Percentiles rank a stretch among this genome's conserved stretches.
Conservation (phyloP, 2,888 invertebrate species). For the Drosophila emarginata region DNA sequence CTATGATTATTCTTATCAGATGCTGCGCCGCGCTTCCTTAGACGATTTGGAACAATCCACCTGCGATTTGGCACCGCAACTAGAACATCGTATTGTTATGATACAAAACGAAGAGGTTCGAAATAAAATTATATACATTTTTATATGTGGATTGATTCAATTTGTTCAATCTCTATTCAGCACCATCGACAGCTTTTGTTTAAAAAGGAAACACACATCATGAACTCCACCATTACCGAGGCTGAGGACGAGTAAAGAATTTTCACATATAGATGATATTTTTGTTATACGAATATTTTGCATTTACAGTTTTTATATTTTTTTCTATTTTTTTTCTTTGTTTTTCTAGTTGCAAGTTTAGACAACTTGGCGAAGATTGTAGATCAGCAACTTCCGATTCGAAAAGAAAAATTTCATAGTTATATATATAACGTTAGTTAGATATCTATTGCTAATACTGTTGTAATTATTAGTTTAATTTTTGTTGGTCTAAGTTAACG, state of each 20-base stretch:
- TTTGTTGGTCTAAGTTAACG: conserved; percentile 34
- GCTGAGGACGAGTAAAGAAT: conserved; percentile 85
- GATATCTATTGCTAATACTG: conserved; percentile 56
- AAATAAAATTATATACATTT: neutral
- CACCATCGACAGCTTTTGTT: conserved; percentile 80
- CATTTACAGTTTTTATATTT: conserved; percentile 48
- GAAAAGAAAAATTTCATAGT: conserved; percentile 58
- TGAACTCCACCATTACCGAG: conserved; percentile 88
- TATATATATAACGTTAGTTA: conserved; percentile 37
- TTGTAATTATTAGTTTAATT: conserved; percentile 36
- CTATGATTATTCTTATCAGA: conserved; percentile 74
- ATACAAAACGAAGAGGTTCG: conserved; percentile 89
- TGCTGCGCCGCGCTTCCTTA: conserved; percentile 88
- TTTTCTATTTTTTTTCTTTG: conserved; percentile 33
- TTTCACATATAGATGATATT: neutral
- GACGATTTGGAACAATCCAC: conserved; percentile 92
- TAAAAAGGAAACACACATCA: conserved; percentile 83
- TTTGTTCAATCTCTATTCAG: conserved; percentile 48
- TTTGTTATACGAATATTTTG: conserved; percentile 28
- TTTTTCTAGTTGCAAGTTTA: conserved; percentile 56
- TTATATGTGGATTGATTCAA: neutral
- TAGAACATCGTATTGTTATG: conserved; percentile 91
- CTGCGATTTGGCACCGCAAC: conserved; percentile 90
- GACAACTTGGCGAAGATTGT: conserved; percentile 42
- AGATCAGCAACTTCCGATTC: conserved; percentile 41